Evolutionary conservation across 1,140 invertebrate species (phyloP), one percentile per base, ranked within the genome.

Genomic region (Drosophila melanica): DNA sequence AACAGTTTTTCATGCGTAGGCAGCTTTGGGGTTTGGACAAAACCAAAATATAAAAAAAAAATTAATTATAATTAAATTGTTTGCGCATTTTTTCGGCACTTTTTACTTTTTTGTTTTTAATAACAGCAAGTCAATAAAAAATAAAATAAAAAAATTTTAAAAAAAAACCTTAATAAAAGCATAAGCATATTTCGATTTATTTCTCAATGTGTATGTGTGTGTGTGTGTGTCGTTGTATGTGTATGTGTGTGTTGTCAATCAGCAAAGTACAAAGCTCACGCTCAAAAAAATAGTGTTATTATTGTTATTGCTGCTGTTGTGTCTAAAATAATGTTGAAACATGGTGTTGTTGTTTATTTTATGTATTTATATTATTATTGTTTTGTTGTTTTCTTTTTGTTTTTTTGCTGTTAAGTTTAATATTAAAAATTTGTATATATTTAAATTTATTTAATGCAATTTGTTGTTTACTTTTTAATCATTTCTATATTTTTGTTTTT

Each of bases 381-480:
- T 85, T 58, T 27, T 77, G 59, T 37, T 45, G 54, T 54, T 67
- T 14, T 62, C 66, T 64, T 50, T 45, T 71, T 50, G 67, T 74
- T 69, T 57, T 69, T 73, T 89, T 89, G 54, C 41, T 60, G 55
- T 75, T 75, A 27, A 60, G 67, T 77, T 84, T 41, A 87, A 87
- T 87, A 87, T 81, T 89, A 90, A 79, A 75, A 79, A 79, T 72
- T 86, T 75, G 42, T 67, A 68, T 73, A 78, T 84, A 79, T 89
- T 89, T 84, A 87, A 87, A 89, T 87, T 87, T 81, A 77, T 89
- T 79, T 74, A 77, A 87, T 89, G 82, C 82, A 82, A 79, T 80
- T 85, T 77, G 62, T 73, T 63, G 63, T 74, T 70, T 63, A 55
- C 20, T 33, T 65, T 71, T 78, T 64, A 53, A 84, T 89, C 81